These are phyloP conservation scores for Pseudoips prasinana DNA, from an alignment of 2,888 invertebrate genomes.

Conservation along the genomic window DNA sequence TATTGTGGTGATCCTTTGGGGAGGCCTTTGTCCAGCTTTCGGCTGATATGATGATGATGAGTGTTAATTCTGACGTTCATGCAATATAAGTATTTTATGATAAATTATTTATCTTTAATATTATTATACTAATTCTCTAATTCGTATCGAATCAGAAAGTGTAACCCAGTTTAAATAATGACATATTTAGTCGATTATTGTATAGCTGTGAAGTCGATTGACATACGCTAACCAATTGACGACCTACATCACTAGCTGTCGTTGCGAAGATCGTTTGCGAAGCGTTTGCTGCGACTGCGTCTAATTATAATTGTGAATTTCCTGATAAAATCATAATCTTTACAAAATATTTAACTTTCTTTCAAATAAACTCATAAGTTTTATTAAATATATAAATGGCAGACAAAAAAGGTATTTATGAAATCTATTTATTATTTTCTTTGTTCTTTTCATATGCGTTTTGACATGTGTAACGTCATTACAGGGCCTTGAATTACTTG, in stretches of 20 bases:
- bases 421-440: slow-evolving; percentile 56
- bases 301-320: slow-evolving; percentile 41
- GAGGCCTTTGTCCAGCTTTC: no score
- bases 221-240: slow-evolving; percentile 3
- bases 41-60: no score
- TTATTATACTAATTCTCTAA: no score
- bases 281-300: slow-evolving; percentile 60
- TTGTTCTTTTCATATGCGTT: slow-evolving; percentile 60
- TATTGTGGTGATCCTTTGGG: no score
- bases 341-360: slow-evolving; percentile 46
- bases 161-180: no score
- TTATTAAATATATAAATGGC: slow-evolving; percentile 69
- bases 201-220: no score
- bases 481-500: slow-evolving; percentile 39
- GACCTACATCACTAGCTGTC: slow-evolving; percentile 47
- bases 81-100: no score
- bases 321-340: slow-evolving; percentile 35
- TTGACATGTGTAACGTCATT: slow-evolving; percentile 78
- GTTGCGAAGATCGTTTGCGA: slow-evolving; percentile 49
- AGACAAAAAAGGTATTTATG: slow-evolving; percentile 82
- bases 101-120: no score
- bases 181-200: no score
- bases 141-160: no score
- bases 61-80: no score
- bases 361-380: slow-evolving; percentile 45